Evolutionary conservation across 2,113 vertebrate species (phyloP), one percentile per base, ranked within the genome.

Genomic region (Sigmodon hispidus): DNA sequence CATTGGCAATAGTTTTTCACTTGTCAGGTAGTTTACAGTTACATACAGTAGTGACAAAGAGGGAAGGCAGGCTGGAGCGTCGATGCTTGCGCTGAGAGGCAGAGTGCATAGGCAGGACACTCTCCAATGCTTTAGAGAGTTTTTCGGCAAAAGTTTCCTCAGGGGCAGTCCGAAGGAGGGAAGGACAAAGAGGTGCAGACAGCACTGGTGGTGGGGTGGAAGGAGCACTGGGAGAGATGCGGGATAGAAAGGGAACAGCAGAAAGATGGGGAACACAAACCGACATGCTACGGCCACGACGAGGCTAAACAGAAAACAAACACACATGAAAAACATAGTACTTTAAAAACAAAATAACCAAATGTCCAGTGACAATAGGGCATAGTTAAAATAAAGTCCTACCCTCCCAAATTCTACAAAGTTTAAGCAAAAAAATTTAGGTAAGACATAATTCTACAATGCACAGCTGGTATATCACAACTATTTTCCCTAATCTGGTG

Each of bases 21-120:
- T 98, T 98, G 98, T 98, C 98, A 98, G 97, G 96, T 98, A 98
- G 97, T 85, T 98, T 98, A 98, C 93, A 97, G 96, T 69, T 98
- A 99, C 99, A 99, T 99, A 99, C 99, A 98, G 99, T 98, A 99
- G 98, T 99, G 99, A 99, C 99, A 99, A 98, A 99, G 98, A 99
- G 99, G 98, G 99, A 99, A 93, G 99, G 99, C 97, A 99, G 99
- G 98, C 99, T 99, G 99, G 99, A 99, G 96, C 99, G 99, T 97
- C 99, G 99, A 92, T 98, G 98, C 98, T 98, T 98, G 98, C 98
- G 98, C 98, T 99, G 98, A 94, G 98, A 98, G 98, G 99, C 98
- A 95, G 99, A 98, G 97, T 99, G 99, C 98, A 99, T 99, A 97
- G 99, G 99, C 97, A 99, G 99, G 98, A 99, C 99, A 95, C 99